Evolutionary conservation across 2,888 invertebrate genomes (phyloP), one percentile per base, ranked within the genome.

Genomic region (Hermaeophaga mercurialis): DNA sequence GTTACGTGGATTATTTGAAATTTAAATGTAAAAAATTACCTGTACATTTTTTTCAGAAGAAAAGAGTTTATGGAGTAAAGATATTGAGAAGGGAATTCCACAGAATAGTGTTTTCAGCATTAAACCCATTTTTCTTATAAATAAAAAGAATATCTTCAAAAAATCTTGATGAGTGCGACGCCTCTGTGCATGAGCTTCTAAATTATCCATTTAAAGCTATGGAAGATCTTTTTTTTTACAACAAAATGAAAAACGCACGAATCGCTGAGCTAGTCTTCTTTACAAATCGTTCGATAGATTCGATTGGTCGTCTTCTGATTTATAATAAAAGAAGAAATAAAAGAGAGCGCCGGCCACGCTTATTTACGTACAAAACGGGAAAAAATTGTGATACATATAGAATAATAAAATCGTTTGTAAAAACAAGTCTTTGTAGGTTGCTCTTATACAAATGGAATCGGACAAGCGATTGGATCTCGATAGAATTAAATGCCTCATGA

Each of bases 201-300:
- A 63, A 63, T 66, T 63, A 63, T 62, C 58, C 63, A 54, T 59
- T 58, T 60, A 36, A 47, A 64, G 58, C 64, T 59, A 55, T 57
- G 57, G 62, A 58, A 61, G 43, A 56, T 61, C 59, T 59, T 50
- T 33, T 50, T 26, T 22, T 22, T 22, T 6, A 6, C 3, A 58
- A 49, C 49, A 22, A 39, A 58, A 49, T 49, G 41, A 24, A 64
- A 63, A 66, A 62, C 60, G 58, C 46, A 56, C 46, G 46, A 49
- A 53, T 61, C 62, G 38, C 60, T 41, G 61, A 39, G 61, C 62
- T 60, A 58, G 66, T 65, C 64, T 67, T 63, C 63, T 54, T 62
- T 60, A 62, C 66, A 61, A 63, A 62, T 64, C 61, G 65, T n/a
- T 59, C 56, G 62, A 56, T 44, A 59, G 58, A 58, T 45, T 49